Conservation (phyloP, 1,140 invertebrate species). For the Littorina saxatilis region DNA sequence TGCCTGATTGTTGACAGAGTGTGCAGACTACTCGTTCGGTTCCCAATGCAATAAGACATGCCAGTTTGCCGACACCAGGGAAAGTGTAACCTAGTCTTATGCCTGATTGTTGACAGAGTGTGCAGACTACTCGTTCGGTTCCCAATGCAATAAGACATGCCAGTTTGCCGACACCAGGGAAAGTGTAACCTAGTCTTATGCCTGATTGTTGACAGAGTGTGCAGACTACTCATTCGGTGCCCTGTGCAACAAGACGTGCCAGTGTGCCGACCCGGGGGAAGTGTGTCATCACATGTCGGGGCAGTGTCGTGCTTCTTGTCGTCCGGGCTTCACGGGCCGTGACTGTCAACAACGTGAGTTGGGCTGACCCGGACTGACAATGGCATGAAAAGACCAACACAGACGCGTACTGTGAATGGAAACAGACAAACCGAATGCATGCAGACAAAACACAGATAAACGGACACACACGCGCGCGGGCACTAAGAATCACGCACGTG, state of each 20-base stretch:
- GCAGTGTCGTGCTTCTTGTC: constrained; percentile 26
- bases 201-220: constrained; percentile 40
- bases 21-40: no score
- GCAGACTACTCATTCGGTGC: constrained; percentile 34
- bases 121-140: neutral
- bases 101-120: neutral
- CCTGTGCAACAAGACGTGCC: constrained; percentile 30
- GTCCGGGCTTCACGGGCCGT: constrained; percentile 31
- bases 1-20: no score
- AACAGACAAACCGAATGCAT: neutral
- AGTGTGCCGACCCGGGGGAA: constrained; percentile 39
- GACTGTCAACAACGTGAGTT: constrained; percentile 40
- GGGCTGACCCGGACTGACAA: neutral
- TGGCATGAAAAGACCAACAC: neutral
- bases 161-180: neutral
- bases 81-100: no score
- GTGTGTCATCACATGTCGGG: constrained; percentile 42
- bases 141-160: neutral
- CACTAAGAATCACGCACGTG: neutral
- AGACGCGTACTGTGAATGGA: neutral
- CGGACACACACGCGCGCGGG: constrained; percentile 1
- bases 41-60: no score
- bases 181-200: no score
- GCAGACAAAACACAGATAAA: neutral
- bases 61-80: no score